Evolutionary conservation across 2,888 invertebrate species (phyloP).

Genomic region (Andrena praecox): DNA sequence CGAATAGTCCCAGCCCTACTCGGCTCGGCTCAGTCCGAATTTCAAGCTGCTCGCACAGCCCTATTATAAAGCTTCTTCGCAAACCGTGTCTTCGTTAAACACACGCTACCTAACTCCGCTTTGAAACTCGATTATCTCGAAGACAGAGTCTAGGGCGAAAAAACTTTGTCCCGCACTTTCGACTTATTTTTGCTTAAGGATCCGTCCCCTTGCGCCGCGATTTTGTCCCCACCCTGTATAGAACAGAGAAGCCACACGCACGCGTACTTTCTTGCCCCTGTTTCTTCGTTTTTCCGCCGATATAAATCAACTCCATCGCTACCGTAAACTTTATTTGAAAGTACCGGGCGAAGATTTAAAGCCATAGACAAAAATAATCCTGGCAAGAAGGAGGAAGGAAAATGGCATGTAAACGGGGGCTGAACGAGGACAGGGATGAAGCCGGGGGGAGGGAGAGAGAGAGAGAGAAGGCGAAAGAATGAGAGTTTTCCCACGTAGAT

Average conservation of each 20-base stretch:
- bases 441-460: conserved; percentile 5
- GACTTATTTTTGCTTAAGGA: too few species aligned
- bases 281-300: conserved; percentile 67
- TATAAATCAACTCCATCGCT: conserved; percentile 79
- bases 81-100: too few species aligned
- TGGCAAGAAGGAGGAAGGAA: conserved; percentile 51
- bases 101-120: too few species aligned
- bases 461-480: conserved; percentile 52
- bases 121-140: too few species aligned
- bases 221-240: too few species aligned
- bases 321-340: conserved; percentile 81
- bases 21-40: too few species aligned
- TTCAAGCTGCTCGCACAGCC: too few species aligned
- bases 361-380: conserved; percentile 79
- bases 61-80: too few species aligned
- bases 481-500: conserved; percentile 75
- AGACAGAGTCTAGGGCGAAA: too few species aligned
- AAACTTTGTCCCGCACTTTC: too few species aligned
- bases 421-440: conserved; percentile 25
- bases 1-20: too few species aligned
- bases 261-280: conserved; percentile 25
- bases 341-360: conserved; percentile 76
- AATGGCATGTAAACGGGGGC: conserved; percentile 51
- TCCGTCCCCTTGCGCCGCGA: too few species aligned
- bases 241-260: background rate